Conservation (phyloP, 1,140 invertebrate genomes). For the Acromyrmex heyeri region DNA sequence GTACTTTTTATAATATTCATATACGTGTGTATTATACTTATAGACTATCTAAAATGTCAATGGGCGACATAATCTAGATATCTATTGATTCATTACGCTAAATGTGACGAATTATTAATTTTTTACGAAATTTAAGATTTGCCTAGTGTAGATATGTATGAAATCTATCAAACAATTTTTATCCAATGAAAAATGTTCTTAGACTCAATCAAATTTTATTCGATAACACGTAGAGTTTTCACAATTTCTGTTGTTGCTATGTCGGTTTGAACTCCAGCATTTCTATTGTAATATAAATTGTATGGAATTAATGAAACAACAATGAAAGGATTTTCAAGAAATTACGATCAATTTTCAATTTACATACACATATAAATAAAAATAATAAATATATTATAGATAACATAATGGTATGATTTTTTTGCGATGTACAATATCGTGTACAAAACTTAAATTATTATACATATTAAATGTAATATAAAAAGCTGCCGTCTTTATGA, state of each 20-base stretch:
- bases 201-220: not conserved
- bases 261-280: not conserved
- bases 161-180: not conserved
- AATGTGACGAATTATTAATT: slow-evolving; percentile 8
- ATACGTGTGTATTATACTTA: not conserved
- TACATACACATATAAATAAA: not conserved
- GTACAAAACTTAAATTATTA: slow-evolving; percentile 5
- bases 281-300: slow-evolving; percentile 8
- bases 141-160: not conserved
- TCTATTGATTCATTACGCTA: not conserved
- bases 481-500: not conserved
- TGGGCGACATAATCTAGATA: no score
- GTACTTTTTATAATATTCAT: not conserved
- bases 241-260: not conserved
- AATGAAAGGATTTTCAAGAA: not conserved
- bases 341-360: not conserved
- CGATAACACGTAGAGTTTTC: not conserved
- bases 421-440: slow-evolving; percentile 14
- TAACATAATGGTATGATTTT: not conserved
- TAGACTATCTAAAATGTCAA: not conserved
- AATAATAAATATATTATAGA: not conserved
- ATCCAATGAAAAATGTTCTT: slow-evolving; percentile 12
- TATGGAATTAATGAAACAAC: not conserved
- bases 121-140: not conserved
- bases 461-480: not conserved